Conservation (phyloP, 2,888 invertebrate genomes). For the Nowickia ferox region DNA sequence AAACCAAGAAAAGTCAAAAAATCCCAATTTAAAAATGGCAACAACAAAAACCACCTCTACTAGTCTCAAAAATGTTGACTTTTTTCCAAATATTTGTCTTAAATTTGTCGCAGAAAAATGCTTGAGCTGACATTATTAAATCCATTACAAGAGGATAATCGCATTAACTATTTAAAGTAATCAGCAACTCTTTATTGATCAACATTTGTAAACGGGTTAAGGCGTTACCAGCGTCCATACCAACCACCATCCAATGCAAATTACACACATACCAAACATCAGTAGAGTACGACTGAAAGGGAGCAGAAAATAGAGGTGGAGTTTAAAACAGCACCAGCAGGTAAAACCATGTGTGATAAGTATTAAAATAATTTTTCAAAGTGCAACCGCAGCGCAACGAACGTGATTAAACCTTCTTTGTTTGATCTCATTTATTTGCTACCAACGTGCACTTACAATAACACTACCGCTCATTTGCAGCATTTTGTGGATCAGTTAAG, state of each 20-base stretch:
- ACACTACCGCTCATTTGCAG: conserved; percentile 2
- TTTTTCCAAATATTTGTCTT: conserved; percentile 79
- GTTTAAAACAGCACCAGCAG: conserved; percentile 69
- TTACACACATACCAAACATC: background rate
- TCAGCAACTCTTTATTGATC: conserved; percentile 80
- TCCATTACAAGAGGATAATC: conserved; percentile 80
- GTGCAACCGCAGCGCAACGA: conserved; percentile 75
- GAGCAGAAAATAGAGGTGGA: conserved; percentile 50
- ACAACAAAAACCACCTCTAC: conserved; percentile 24
- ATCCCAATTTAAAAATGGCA: conserved; percentile 10
- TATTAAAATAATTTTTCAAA: conserved; percentile 63
- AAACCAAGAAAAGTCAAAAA: conserved; percentile 15
- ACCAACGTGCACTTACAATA: conserved; percentile 11
- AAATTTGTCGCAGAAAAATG: conserved; percentile 75
- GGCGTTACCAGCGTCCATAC: conserved; percentile 59
- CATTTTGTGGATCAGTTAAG: conserved; percentile 27
- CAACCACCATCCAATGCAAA: conserved; percentile 2
- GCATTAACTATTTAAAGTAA: conserved; percentile 74
- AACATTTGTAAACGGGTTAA: conserved; percentile 82
- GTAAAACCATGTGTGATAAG: conserved; percentile 50
- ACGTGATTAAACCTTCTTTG: conserved; percentile 76
- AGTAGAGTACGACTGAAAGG: background rate
- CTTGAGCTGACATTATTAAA: conserved; percentile 78
- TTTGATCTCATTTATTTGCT: conserved; percentile 49
- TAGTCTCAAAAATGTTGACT: conserved; percentile 75